Evolutionary conservation across 2,113 vertebrate genomes (phyloP).

Genomic region (Bolborhynchus lineola): DNA sequence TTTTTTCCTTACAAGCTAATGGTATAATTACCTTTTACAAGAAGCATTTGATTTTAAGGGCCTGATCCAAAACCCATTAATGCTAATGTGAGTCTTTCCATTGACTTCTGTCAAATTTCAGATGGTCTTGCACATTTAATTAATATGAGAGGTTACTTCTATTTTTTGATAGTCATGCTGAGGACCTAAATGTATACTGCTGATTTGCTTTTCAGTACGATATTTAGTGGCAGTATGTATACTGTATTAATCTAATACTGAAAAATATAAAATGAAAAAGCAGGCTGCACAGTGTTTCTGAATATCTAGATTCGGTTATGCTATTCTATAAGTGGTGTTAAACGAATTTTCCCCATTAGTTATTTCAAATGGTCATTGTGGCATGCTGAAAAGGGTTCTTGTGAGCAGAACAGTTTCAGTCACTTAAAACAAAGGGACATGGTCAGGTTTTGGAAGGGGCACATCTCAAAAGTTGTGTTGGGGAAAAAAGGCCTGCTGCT

Average conservation of each 20-base stretch:
- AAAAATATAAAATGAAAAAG: not conserved
- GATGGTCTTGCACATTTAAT: not conserved
- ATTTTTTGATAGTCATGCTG: not conserved
- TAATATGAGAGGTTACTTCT: not conserved
- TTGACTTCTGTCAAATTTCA: not conserved
- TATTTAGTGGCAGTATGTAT: not conserved
- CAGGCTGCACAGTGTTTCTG: not conserved
- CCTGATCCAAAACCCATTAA: not conserved
- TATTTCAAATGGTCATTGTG: not conserved
- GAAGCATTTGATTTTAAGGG: not conserved
- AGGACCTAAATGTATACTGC: not conserved
- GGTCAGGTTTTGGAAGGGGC: not conserved
- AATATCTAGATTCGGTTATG: not conserved
- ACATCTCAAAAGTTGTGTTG: rapidly evolving
- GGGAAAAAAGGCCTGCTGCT: not conserved
- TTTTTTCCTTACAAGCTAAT: not conserved
- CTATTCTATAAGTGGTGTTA: not conserved
- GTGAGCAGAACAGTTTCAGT: not conserved
- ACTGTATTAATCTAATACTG: not conserved
- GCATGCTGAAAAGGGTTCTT: not conserved
- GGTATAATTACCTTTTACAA: not conserved
- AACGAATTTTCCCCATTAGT: not conserved
- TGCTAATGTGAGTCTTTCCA: not conserved
- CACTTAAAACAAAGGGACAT: not conserved
- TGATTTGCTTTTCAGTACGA: not conserved